Base-by-base conservation (phyloP, 2,888 invertebrate species). In the Clitarchus hookeri region DNA sequence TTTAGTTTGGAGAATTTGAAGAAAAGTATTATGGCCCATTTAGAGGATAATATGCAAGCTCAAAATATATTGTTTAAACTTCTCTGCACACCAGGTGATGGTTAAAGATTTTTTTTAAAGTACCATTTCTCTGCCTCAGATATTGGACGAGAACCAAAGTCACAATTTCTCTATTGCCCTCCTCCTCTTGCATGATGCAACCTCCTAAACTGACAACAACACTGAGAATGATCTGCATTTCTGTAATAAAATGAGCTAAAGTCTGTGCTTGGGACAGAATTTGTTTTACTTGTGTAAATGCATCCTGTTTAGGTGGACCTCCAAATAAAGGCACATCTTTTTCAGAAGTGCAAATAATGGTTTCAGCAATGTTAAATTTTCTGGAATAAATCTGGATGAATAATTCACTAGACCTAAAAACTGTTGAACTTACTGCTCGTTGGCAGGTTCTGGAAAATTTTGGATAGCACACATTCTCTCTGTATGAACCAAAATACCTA, bases 401-500 rank as follows among this genome's bases (percentile, higher is more conserved):
- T 65, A 54, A 88, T 48, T 48, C 12, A 48, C 48, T 9, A 9
- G 12, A 6, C 6, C 48, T 48, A 48, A 48, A 48, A 48, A 87
- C 84, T 87, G 84, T 85, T 87, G 82, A 12, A 88, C 44, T 85
- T 88, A 88, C 11, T 87, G 86, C 6, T 84, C 54, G 86, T 87
- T 87, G 44, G 84, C 44, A n/a, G 88, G 88, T 65, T 26, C 80
- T 77, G 85, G 85, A 85, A 88, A 84, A 78, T 86, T 84, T 9
- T 44, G 6, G 77, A 88, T 87, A 25, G 88, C 87, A 85, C 87
- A 77, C 79, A 88, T 78, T 87, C 88, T 88, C 16, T 85, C 84
- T 11, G 78, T 84, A 86, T 88, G 88, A 26, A 87, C 83, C 13
- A 80, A 27, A 16, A 88, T 82, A 27, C 88, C 88, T 53, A n/a